Evolutionary conservation across 2,888 invertebrate genomes (phyloP), one percentile per base, ranked within the genome.

Genomic region (Perithous albicinctus): DNA sequence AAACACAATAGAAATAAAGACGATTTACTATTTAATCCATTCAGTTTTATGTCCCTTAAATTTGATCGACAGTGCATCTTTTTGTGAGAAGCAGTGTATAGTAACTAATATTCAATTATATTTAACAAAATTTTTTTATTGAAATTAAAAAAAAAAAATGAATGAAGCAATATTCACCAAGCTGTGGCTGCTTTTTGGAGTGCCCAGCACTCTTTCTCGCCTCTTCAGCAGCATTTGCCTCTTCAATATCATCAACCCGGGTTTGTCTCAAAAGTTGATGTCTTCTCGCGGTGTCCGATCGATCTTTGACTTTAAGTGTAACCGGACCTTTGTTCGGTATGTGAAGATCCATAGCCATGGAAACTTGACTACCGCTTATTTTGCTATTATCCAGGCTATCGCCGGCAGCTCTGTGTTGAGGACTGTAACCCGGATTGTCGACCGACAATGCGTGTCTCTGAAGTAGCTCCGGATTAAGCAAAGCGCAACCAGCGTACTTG

Each of bases 381-480:
- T 94, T 94, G 80, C 94, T 90, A 80, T 94, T 90, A 81, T 94
- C 94, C 84, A 93, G 92, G 86, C 94, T 94, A 78, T 93, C 93
- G 77, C 93, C 92, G 83, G 77, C 89, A 0, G 80, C 48, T 78
- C 78, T 73, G 46, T 89, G 89, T 61, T 90, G 90, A 4, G 91
- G 89, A 83, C 88, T 91, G 78, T 92, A 92, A 89, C 94, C 94
- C 1, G 96, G 95, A 92, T 97, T 97, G 91, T 97, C 97, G 79
- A 97, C 96, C 75, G 97, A 97, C 80, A 97, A 93, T 23, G 97
- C 97, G 93, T 97, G 97, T 91, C 97, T 95, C 74, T 96, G 96
- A 64, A 97, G 94, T 38, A 95, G 92, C 23, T 94, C 94, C 0
- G 96, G 95, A 89, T 95, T 95, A 26, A 96, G 92, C 48, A 95